Evolutionary conservation across 1,140 invertebrate genomes (phyloP), one percentile per base, ranked within the genome.

Genomic region (Scaptodrosophila lebanonensis): DNA sequence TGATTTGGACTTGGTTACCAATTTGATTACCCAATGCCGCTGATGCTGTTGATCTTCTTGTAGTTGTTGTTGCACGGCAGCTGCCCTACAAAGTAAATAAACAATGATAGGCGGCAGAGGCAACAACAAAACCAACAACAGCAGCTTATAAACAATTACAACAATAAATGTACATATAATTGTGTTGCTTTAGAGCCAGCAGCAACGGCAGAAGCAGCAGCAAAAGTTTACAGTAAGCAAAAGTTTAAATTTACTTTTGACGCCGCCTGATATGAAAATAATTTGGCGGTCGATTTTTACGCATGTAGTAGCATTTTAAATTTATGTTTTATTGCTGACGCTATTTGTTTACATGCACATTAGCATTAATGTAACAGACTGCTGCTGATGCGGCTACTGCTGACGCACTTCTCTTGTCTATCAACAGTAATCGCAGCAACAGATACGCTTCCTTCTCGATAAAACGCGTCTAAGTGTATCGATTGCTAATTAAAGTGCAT

Each of bases 241-340:
- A 62, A 51, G 44, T 43, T 15, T 58, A 58, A 58, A 45, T 57
- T 40, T 47, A 45, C 43, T 39, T 38, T 39, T 44, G 32, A 6
- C 13, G 32, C 6, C 16, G 27, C n/a, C 9, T 50, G 47, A 73
- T 56, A 64, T 73, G 65, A 65, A 73, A 65, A 61, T 72, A 65
- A 65, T 79, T 79, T 77, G 73, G 73, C 73, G 73, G 73, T 77
- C 73, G 68, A 77, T 73, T 62, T 79, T 50, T 79, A 77, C 73
- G 68, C 73, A 77, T 79, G 65, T 43, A 68, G 13, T 27, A 36
- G n/a, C 58, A 66, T 68, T 71, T 69, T 61, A 77, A 66, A 68
- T 77, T 73, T 77, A 77, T 77, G 73, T 77, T 79, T 73, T 79
- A 77, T 79, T 73, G 75, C 71, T 76, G 66, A 71, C 72, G 71